A percentile compares a stretch with the other conserved stretches of the same genome.
Evolutionary conservation across 2,797 vertebrate species (phyloP).

Genomic region (Pseudocheirus occidentalis): DNA sequence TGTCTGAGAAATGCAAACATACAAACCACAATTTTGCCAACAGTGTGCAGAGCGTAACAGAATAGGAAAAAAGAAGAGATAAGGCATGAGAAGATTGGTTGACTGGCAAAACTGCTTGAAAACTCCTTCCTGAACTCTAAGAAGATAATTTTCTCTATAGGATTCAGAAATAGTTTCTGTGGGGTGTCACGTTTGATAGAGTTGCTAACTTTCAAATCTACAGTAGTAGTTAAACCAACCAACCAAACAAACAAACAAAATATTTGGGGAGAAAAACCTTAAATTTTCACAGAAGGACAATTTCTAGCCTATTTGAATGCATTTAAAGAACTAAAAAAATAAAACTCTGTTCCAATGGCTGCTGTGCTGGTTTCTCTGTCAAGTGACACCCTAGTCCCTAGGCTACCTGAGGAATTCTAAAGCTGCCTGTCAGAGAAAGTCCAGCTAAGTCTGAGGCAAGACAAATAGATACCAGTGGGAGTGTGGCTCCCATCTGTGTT

Average conservation of each 20-base stretch:
- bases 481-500: not conserved
- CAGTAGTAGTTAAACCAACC: not conserved
- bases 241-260: not conserved
- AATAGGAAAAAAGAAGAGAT: not conserved
- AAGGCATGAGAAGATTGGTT: not conserved
- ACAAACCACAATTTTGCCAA: not conserved
- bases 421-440: not conserved
- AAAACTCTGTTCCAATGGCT: not conserved
- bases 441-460: constrained; percentile 3
- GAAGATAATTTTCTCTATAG: not conserved
- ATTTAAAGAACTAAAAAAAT: not conserved
- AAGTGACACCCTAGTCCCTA: not conserved
- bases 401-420: not conserved
- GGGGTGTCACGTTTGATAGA: not conserved
- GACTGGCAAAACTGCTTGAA: not conserved
- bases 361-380: not conserved
- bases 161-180: not conserved
- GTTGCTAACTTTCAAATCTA: not conserved
- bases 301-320: not conserved
- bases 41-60: no score
- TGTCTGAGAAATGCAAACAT: not conserved
- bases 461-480: not conserved
- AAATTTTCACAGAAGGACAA: not conserved
- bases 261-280: not conserved
- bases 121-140: not conserved